Conservation (phyloP, 2,888 invertebrate genomes). For the Apodemia duryi region DNA sequence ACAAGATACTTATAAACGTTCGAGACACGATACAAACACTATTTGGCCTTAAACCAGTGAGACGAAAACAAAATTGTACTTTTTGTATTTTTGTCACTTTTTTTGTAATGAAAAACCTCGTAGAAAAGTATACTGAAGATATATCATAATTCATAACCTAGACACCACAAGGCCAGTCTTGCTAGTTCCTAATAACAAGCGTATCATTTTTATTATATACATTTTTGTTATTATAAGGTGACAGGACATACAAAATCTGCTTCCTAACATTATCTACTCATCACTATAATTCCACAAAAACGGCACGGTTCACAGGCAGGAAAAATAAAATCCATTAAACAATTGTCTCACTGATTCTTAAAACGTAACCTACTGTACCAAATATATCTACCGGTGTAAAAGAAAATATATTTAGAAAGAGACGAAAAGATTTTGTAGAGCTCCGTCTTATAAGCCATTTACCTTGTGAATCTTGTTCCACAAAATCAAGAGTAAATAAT, state of each 20-base stretch:
- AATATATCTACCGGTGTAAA: background rate
- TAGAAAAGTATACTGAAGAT: conserved; percentile 10
- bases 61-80: conserved; percentile 34
- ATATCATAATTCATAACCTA: conserved; percentile 6
- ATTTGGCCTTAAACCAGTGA: conserved; percentile 40
- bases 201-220: conserved; percentile 13
- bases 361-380: conserved; percentile 7
- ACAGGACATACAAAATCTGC: background rate
- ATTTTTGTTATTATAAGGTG: conserved; percentile 10
- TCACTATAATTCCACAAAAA: background rate
- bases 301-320: conserved; percentile 5
- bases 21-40: conserved; percentile 19
- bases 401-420: background rate
- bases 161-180: conserved; percentile 14
- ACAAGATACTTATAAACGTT: conserved; percentile 20
- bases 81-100: conserved; percentile 12
- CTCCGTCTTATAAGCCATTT: background rate
- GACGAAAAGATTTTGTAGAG: conserved; percentile 1
- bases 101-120: conserved; percentile 5
- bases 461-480: background rate
- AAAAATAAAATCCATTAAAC: conserved; percentile 7
- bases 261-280: background rate
- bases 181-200: conserved; percentile 15
- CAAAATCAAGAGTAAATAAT: background rate
- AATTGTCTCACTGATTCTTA: conserved; percentile 26